Base-by-base conservation (phyloP, 2,113 vertebrate genomes). In the Nothoprocta pentlandii region DNA sequence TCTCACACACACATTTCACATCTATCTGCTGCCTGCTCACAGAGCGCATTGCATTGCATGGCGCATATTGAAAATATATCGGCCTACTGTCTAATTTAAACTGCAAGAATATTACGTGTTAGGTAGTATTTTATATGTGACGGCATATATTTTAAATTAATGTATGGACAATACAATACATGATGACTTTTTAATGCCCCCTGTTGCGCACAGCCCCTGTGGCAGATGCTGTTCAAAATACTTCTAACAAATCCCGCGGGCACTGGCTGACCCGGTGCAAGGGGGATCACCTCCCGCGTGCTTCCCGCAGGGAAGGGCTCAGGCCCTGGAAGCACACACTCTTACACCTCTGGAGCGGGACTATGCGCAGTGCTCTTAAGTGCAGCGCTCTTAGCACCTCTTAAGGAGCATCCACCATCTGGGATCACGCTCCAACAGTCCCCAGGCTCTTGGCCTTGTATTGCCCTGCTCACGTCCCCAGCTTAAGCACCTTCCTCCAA, bases 271-370 rank as follows among this genome's bases (percentile, higher is more conserved):
- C 2, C 2, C 0, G 7, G 22, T 28, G 75, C 2, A 5, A 5
- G 15, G 30, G 0, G 41, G 22, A 30, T 4, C 6, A 79, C 34
- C 68, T 12, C 67, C 73, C 64, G 70, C 51, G 6, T 12, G 44
- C 28, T 39, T 39, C 36, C 36, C 36, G 8, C 36, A 39, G 36
- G 77, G 39, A 13, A 58, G 83, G 58, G 42, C 64, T 56, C 47
- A 44, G 36, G 25, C 19, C 44, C 53, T 3, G 0, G 1, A 63
- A 39, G 13, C 12, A 25, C 5, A 32, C 0, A 0, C 2, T 22
- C 80, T 47, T n/a, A 20, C 2, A 4, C 61, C 39, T 23, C 16
- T 64, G 74, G 53, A 84, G 20, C 34, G 47, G 49, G 8, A 34
- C 4, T n/a, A 32, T 1, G 17, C 9, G 32, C 1, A 3, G 9